Base-by-base conservation (phyloP, 2,113 vertebrate species). In the Steatornis caripensis region DNA sequence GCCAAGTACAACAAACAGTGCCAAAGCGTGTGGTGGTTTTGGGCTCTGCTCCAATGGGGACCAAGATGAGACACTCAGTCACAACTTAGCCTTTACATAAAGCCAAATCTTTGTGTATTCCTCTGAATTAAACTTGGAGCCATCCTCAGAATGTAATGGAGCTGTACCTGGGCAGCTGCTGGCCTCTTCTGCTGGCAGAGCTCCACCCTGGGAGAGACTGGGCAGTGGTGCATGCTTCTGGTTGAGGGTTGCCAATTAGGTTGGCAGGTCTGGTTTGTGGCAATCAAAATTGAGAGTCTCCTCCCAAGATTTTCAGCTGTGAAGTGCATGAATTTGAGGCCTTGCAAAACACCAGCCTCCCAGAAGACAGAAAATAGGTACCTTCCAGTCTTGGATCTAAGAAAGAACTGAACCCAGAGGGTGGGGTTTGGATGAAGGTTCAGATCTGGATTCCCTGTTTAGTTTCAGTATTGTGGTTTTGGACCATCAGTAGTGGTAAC, bases 21-120 rank as follows among this genome's bases (percentile, higher is more conserved):
- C 96, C 96, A 97, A 93, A 96, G 96, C 29, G 61, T 96, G 94
- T 93, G 91, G 93, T 95, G 94, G 96, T 95, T 97, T 97, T 88
- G 85, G 96, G 97, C 92, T 87, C 45, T 0, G 5, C 86, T 95
- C 95, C 96, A 96, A 5, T 4, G 46, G 94, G 94, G 96, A 97
- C 94, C 91, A 45, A 97, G 96, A 95, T 95, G 95, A 95, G 96
- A 95, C 92, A 90, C 78, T 93, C 80, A 95, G 91, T 97, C 95
- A 96, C 94, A 96, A 87, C 29, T 94, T 95, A 49, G 92, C 68
- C 91, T 96, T 87, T 91, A 21, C 93, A 66, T n/a, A 89, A 95
- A 95, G 89, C 87, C 89, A 95, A 89, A 85, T 82, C 91, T 92
- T 85, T 94, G 91, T 93, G 61, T 96, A 62, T 95, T 96, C 49